phyloP scores from a whole-genome alignment of 2,888 invertebrate genomes.

The Drosophila mayaguana region DNA sequence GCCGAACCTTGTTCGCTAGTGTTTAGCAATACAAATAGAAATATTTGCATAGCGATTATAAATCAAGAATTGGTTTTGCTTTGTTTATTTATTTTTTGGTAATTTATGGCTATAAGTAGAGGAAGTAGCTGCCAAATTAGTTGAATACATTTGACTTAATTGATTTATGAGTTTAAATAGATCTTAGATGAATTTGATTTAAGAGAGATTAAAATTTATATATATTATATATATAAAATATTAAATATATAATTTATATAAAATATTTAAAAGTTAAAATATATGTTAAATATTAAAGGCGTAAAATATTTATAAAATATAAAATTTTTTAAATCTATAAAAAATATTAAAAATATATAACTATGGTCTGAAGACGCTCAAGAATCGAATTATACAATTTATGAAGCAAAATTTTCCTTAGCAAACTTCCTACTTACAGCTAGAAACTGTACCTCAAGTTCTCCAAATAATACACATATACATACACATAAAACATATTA shows the following conservation, averaged over 20 bases:
- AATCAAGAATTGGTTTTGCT: neutral
- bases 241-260: neutral
- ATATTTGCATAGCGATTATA: constrained; percentile 22
- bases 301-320: neutral
- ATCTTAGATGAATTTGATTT: neutral
- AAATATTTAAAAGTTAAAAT: neutral
- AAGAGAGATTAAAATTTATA: neutral
- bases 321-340: neutral
- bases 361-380: too few relatives aligned
- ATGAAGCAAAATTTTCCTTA: neutral
- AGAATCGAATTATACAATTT: too few relatives aligned
- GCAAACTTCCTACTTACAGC: neutral
- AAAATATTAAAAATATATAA: neutral
- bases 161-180: neutral
- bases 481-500: too few relatives aligned
- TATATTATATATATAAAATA: neutral
- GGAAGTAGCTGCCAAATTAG: neutral
- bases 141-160: neutral
- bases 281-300: neutral
- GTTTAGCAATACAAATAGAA: constrained; percentile 13
- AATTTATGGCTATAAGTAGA: neutral
- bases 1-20: constrained; percentile 11
- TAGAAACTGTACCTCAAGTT: neutral
- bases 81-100: neutral
- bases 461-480: neutral